These are phyloP conservation scores for Sphyrna mokarran DNA, from an alignment of 2,113 vertebrate genomes.

Conservation along the genomic window DNA sequence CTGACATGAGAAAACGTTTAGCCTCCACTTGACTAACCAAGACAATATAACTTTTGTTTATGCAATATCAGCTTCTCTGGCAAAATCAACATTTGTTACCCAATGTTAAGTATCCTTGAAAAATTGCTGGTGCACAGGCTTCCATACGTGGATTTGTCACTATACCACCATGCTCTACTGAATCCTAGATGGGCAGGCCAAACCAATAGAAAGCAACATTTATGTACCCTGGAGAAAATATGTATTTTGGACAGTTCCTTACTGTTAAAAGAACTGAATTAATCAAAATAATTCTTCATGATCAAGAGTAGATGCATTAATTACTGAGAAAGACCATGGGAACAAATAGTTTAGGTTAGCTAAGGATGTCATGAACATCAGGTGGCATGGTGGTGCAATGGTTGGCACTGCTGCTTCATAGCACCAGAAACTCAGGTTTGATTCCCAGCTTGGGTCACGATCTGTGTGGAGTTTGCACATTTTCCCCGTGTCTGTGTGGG, in stretches of 20 bases:
- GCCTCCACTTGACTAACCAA: not conserved
- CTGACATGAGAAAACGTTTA: not conserved
- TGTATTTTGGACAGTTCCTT: not conserved
- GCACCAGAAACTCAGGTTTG: no score
- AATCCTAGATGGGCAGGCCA: not conserved
- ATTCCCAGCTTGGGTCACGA: no score
- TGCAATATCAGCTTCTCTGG: not conserved
- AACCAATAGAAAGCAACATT: not conserved
- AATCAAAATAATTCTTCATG: not conserved
- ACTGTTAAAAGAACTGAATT: not conserved
- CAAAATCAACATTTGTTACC: not conserved
- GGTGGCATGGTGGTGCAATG: no score
- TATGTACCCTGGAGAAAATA: not conserved
- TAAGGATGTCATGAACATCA: not conserved
- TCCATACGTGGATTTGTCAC: not conserved
- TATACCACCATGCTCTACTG: not conserved
- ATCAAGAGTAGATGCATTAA: not conserved
- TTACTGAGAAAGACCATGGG: not conserved
- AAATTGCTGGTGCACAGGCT: not conserved
- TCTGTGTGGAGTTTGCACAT: no score
- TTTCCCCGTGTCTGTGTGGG: no score
- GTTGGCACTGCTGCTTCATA: no score
- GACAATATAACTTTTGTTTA: not conserved
- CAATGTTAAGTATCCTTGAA: not conserved
- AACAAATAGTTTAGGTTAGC: not conserved